Evolutionary conservation across 1,140 invertebrate genomes (phyloP).

Genomic region (Uloborus diversus): DNA sequence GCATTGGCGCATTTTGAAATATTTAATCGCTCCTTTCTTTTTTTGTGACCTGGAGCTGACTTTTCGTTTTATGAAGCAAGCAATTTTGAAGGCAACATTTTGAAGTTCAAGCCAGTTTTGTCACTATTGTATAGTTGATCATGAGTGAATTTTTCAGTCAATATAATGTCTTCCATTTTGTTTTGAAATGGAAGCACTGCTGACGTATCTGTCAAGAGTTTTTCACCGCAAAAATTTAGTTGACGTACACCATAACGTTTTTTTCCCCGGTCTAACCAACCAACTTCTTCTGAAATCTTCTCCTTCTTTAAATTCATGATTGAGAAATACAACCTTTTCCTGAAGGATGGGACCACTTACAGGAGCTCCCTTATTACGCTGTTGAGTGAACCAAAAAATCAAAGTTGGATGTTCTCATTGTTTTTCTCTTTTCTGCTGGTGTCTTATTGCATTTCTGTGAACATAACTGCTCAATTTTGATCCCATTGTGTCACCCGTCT

Average conservation of each 20-base stretch:
- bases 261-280: not conserved
- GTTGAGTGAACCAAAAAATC: not conserved
- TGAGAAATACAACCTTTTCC: not conserved
- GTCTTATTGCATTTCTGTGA: no score
- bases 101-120: not conserved
- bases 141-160: not conserved
- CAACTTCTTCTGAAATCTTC: not conserved
- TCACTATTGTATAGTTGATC: not conserved
- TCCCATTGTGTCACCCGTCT: no score
- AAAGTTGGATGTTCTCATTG: not conserved
- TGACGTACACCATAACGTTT: not conserved
- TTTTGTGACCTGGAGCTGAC: not conserved
- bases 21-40: not conserved
- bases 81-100: not conserved
- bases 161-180: no score
- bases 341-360: not conserved
- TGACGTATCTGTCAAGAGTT: no score
- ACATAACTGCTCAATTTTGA: no score
- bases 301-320: not conserved
- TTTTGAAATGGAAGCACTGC: no score
- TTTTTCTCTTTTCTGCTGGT: not conserved
- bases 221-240: not conserved
- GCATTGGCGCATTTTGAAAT: no score
- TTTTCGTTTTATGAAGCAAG: not conserved
- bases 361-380: not conserved